Base-by-base conservation (phyloP, 2,797 vertebrate species). In the Distichodus sexfasciatus region DNA sequence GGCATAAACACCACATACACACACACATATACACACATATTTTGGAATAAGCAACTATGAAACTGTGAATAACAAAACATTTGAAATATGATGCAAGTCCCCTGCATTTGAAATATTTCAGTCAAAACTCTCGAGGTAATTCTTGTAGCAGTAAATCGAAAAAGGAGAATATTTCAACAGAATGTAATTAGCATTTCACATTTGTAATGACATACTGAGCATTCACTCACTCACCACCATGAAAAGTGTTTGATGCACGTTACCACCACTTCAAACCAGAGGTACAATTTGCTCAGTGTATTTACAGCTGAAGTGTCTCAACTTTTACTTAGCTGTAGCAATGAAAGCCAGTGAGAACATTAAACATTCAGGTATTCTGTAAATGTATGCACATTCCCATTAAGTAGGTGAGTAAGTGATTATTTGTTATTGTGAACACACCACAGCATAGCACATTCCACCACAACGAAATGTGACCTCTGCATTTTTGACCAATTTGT, bases 21-120 rank as follows among this genome's bases (percentile, higher is more conserved):
- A 23, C 23, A 26, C 26, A 47, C 21, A 12, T 17, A 40, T 24
- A 10, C 29, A 7, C 23, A 19, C 21, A 15, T 33, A 64, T 29
- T n/a, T n/a, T 14, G 47, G 60, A 63, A 31, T 64, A 36, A 60
- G 55, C 71, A 71, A 71, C 12, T 54, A 64, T 47, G 59, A 28
- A 71, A 31, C 38, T 58, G 17, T 57, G 51, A 71, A 71, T 74
- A 64, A 68, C 24, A 68, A 78, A 71, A 54, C 2, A 14, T 41
- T 54, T 26, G 40, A 71, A 61, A 77, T 65, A 72, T 75, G 69
- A 69, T 66, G 54, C 55, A 78, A 75, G 69, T 75, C 65, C n/a
- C 46, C 19, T 23, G 61, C 54, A 65, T 75, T 60, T 71, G 36
- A 72, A 69, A 74, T 41, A 74, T 58, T 71, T 72, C 72, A 66